Evolutionary conservation across 2,888 invertebrate genomes (phyloP).

Genomic region (Hydroisotoma schaefferi): DNA sequence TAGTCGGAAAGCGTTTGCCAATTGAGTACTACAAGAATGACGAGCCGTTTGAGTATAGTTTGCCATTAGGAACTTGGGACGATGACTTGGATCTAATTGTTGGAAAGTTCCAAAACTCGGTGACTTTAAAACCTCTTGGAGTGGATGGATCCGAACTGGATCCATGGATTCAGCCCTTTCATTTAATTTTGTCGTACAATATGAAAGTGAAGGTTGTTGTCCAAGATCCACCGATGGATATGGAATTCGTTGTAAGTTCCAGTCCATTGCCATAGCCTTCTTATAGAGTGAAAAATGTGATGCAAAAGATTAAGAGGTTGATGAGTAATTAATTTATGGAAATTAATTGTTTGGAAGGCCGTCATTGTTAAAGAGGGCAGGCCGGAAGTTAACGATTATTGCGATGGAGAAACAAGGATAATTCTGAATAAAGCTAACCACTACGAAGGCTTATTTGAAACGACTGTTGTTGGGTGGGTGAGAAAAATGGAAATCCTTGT

Average conservation of each 20-base stretch:
- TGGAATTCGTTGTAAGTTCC: background rate
- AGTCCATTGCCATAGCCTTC: background rate
- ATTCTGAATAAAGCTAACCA: background rate
- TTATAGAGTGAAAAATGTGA: background rate
- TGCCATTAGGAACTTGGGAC: conserved; percentile 9
- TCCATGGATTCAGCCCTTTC: conserved; percentile 9
- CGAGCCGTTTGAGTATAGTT: conserved; percentile 15
- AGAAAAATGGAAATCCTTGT: no score
- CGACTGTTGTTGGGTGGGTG: background rate
- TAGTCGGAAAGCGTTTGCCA: conserved; percentile 13
- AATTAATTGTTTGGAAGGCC: background rate
- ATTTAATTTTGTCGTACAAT: conserved; percentile 19
- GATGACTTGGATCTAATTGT: background rate
- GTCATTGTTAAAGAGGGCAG: conserved; percentile 12
- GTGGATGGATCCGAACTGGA: conserved; percentile 18
- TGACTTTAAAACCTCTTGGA: background rate
- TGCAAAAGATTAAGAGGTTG: no score
- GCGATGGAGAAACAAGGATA: background rate
- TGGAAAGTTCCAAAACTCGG: background rate
- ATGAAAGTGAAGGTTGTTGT: conserved; percentile 1
- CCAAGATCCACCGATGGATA: background rate
- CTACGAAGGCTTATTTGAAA: conserved; percentile 7
- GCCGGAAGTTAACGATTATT: conserved; percentile 10
- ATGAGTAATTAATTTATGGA: background rate
- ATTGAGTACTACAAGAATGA: conserved; percentile 10